A percentile compares a stretch with the other conserved stretches of the same genome.
These are phyloP conservation scores for Nymphalis c-album DNA, from an alignment of 2,888 invertebrate genomes.

Conservation along the genomic window DNA sequence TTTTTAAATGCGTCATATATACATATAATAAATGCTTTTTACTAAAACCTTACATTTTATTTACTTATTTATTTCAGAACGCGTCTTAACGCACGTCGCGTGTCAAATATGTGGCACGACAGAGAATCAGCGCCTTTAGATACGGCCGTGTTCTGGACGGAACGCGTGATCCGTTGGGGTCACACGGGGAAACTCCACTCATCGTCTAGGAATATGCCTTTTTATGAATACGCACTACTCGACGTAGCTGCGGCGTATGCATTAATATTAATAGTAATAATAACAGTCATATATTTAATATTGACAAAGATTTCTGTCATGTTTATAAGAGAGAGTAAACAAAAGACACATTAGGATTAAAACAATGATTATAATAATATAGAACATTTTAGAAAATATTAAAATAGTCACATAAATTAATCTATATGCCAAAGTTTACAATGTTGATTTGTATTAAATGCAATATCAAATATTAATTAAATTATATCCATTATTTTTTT, in stretches of 20 bases:
- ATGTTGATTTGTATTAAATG: neutral
- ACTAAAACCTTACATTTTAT: neutral
- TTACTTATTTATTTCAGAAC: constrained; percentile 56
- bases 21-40: too few species aligned
- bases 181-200: constrained; percentile 58
- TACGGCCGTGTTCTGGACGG: constrained; percentile 82
- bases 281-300: constrained; percentile 50
- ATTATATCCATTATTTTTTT: too few species aligned
- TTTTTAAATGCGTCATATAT: too few species aligned
- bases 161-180: constrained; percentile 78
- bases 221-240: constrained; percentile 58
- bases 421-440: neutral
- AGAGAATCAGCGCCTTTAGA: constrained; percentile 77
- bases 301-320: constrained; percentile 52
- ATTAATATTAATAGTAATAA: constrained; percentile 47
- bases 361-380: too few species aligned
- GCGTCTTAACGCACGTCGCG: constrained; percentile 65
- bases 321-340: constrained; percentile 54
- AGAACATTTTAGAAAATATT: constrained; percentile 43
- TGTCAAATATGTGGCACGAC: constrained; percentile 78
- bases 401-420: neutral
- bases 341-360: constrained; percentile 58
- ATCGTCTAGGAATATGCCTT: constrained; percentile 55
- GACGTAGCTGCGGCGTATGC: constrained; percentile 62
- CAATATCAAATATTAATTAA: neutral